A percentile compares a stretch with the other conserved stretches of the same genome.
Evolutionary conservation across 1,140 invertebrate species (phyloP).

Genomic region (Drosophila sp.): DNA sequence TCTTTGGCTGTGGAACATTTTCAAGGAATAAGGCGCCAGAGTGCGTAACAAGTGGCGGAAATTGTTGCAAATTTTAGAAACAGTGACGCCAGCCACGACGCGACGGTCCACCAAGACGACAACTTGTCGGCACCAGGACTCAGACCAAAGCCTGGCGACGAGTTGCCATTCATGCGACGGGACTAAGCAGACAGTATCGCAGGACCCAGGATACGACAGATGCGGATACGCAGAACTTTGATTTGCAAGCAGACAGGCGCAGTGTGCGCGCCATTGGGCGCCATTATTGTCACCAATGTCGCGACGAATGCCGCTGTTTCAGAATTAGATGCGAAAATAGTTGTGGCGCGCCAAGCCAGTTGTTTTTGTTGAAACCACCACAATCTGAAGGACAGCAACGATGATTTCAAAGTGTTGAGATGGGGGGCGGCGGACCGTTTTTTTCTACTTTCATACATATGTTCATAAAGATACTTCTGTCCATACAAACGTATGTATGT

Average conservation of each 20-base stretch:
- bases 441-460: conserved; percentile 6
- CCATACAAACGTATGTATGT: background rate
- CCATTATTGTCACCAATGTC: conserved; percentile 73
- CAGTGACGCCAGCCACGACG: conserved; percentile 51
- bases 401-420: conserved; percentile 1
- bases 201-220: conserved; percentile 43
- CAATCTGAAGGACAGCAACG: background rate
- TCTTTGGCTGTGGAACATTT: conserved; percentile 27
- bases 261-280: conserved; percentile 60
- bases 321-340: conserved; percentile 69
- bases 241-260: conserved; percentile 58
- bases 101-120: conserved; percentile 68
- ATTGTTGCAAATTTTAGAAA: conserved; percentile 67
- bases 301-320: conserved; percentile 70
- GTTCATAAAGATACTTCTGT: conserved; percentile 1
- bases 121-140: conserved; percentile 71
- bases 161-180: conserved; percentile 51
- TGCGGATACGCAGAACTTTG: conserved; percentile 68
- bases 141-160: conserved; percentile 57
- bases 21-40: conserved; percentile 62
- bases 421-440: background rate
- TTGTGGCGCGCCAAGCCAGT: conserved; percentile 50
- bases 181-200: conserved; percentile 22
- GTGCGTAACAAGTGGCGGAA: conserved; percentile 77
- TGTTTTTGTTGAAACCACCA: conserved; percentile 51